Evolutionary conservation across 1,140 invertebrate genomes (phyloP).

Genomic region (Conopomorpha cramerella): DNA sequence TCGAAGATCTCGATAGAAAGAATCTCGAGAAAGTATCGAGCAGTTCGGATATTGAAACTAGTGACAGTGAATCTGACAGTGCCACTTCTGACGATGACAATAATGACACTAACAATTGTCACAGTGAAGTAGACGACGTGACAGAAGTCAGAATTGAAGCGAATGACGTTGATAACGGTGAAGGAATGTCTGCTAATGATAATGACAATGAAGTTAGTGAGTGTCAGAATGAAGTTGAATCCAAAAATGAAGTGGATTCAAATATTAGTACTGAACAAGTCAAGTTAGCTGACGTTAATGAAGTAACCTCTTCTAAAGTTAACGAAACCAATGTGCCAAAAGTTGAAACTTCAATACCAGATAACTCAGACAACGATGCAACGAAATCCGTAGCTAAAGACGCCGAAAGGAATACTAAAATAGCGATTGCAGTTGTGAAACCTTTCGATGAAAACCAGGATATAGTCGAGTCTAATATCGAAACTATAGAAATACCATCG

Average conservation of each 20-base stretch:
- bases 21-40: constrained; percentile 17
- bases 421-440: background rate
- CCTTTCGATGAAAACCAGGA: background rate
- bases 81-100: constrained; percentile 1
- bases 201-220: too few species aligned
- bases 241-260: too few species aligned
- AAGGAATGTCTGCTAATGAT: constrained; percentile 1
- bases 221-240: too few species aligned
- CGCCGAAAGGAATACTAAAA: background rate
- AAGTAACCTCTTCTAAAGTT: constrained; percentile 1
- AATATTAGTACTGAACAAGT: too few species aligned
- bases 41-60: constrained; percentile 17
- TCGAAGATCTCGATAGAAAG: constrained; percentile 41
- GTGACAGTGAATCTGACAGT: constrained; percentile 14
- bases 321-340: background rate
- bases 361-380: too few species aligned
- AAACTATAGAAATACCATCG: background rate
- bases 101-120: background rate
- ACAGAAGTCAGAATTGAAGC: constrained; percentile 5
- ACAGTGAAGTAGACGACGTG: constrained; percentile 1
- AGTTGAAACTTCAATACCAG: background rate
- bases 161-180: constrained; percentile 4
- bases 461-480: background rate
- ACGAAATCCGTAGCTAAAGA: background rate
- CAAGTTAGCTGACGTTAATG: background rate